Evolutionary conservation across 2,113 vertebrate species (phyloP).

Genomic region (Brienomyrus brachyistius): DNA sequence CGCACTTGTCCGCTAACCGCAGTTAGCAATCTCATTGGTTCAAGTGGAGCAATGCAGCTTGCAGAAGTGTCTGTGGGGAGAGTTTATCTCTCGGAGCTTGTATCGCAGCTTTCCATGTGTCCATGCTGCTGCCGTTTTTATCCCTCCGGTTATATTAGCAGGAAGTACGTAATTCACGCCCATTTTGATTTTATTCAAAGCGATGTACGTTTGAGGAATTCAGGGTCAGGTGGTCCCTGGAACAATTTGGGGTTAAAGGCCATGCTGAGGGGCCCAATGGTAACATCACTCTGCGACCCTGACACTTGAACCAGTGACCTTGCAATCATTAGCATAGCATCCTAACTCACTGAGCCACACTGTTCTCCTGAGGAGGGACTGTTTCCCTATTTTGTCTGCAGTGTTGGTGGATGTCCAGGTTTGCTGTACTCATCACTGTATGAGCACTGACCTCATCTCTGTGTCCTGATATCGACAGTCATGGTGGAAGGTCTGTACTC

Average conservation of each 20-base stretch:
- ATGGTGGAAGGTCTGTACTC: background rate
- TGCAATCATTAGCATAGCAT: background rate
- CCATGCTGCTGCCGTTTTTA: background rate
- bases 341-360: background rate
- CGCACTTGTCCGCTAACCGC: background rate
- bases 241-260: background rate
- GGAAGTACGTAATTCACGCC: background rate
- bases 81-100: background rate
- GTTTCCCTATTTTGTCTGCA: background rate
- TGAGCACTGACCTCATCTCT: background rate
- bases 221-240: background rate
- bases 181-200: background rate
- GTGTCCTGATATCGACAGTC: background rate
- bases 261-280: background rate
- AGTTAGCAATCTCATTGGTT: background rate
- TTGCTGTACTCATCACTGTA: background rate
- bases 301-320: background rate
- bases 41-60: background rate
- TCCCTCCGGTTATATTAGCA: background rate
- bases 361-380: background rate
- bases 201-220: background rate
- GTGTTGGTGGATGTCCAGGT: background rate
- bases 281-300: background rate
- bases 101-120: background rate
- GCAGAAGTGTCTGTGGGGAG: background rate